Base-by-base conservation (phyloP, 2,113 vertebrate species). In the Stigmatopora nigra region DNA sequence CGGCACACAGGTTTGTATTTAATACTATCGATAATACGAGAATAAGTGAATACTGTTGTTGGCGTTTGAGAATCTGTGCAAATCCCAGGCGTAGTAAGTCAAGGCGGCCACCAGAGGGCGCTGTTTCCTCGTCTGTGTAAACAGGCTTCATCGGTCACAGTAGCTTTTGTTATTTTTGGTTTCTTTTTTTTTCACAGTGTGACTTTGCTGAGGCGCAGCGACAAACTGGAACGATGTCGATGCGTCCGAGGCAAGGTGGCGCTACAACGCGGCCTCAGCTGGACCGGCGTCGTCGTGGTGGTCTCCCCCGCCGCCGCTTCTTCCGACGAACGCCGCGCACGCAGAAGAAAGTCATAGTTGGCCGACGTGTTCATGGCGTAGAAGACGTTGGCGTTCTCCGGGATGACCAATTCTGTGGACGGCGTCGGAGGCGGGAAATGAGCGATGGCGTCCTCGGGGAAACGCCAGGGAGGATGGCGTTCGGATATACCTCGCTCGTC, bases 351-450 rank as follows among this genome's bases (percentile, higher is more conserved):
- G 78, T 97, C 84, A 0, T 93, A 98, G 85, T 94, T 95, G 0
- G 87, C 93, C 0, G 92, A 92, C 75, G 92, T 95, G 87, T 96
- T 97, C 95, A 98, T 98, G 84, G 93, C 94, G 0, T 97, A 98
- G 65, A 96, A 98, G 31, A 98, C 94, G 0, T 98, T 98, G 60
- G 92, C 95, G 0, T 92, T 93, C 47, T 91, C 89, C 0, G 95
- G 95, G 68, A 98, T 92, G 73, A 93, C 90, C 15, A 98, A 88
- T 74, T 97, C 95, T 98, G 84, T n/a, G 47, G 68, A 45, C 25
- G 38, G 9, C 7, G 38, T 41, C 38, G 4, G 38, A 41, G 38
- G 1, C 9, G 38, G 9, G 38, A 41, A 4, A 4, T 10, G 38
- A 8, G 38, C 25, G 25, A 31, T 1, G 25, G 25, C 25, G 25